Evolutionary conservation across 1,140 invertebrate species (phyloP).

Genomic region (Laupala kohalensis): DNA sequence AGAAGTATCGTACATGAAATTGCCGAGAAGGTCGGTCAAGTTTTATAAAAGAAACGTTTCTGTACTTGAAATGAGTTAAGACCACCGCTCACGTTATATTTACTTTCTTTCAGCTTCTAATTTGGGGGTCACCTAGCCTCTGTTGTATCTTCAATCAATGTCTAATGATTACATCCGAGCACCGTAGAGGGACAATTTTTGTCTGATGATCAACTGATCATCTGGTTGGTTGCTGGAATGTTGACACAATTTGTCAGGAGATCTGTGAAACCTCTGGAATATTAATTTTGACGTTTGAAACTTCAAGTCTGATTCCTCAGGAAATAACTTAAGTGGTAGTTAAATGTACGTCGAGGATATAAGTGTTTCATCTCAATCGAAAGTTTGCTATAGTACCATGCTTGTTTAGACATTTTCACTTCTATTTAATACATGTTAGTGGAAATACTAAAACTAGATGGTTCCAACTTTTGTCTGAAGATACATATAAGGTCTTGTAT

Average conservation of each 20-base stretch:
- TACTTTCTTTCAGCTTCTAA: no score
- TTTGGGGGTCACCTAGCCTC: no score
- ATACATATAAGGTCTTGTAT: no score
- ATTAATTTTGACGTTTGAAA: neutral
- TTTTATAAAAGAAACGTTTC: no score
- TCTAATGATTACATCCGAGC: neutral
- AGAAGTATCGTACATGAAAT: no score
- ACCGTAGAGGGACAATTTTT: neutral
- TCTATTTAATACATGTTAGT: neutral
- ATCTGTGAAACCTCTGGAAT: no score
- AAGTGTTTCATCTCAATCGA: neutral
- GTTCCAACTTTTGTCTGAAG: no score
- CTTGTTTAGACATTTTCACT: neutral
- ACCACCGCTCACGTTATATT: no score
- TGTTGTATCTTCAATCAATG: no score
- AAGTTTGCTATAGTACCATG: neutral
- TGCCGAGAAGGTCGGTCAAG: no score
- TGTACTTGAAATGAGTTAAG: no score
- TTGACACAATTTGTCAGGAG: neutral
- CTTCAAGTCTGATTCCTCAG: neutral
- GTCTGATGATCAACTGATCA: constrained; percentile 4
- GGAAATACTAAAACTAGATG: no score
- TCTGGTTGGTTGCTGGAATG: neutral
- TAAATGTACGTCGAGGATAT: neutral
- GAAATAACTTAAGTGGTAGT: neutral